Base-by-base conservation (phyloP, 2,888 invertebrate genomes). In the Tiliacea citrago region DNA sequence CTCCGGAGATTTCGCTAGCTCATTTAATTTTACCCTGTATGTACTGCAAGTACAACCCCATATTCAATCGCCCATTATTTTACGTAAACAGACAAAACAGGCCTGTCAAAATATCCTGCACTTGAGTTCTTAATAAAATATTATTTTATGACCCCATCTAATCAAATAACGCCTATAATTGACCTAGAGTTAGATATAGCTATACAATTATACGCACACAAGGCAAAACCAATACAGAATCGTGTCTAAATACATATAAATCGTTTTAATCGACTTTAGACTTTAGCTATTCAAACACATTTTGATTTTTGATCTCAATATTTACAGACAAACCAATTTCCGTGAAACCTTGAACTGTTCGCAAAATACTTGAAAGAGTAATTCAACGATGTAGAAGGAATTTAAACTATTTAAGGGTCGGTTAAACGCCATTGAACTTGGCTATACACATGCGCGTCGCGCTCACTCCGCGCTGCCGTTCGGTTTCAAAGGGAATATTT, bases 341-440 rank as follows among this genome's bases (percentile, higher is more conserved):
- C 49, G 42, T 21, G 18, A 45, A 24, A 35, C 73, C 61, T 73
- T 76, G 73, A 73, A 75, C 29, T 45, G n/a, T 61, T 42, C 10
- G 60, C 42, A 18, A 49, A 39, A 73, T 57, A 42, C 18, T 18
- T 58, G 68, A 39, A 35, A 47, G n/a, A 47, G n/a, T 67, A n/a
- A 69, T 39, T 66, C 5, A 67, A 39, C 0, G 21, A 45, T 57
- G 39, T 39, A n/a, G 39, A 35, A 57, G 16, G 35, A 16, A 58
- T 57, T 47, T 16, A 21, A 69, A 57, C 24, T 24, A 72, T 55
- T 55, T n/a, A 6, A 71, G 29, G 29, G 29, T 29, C 29, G 29
- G 29, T 1, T 29, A 2, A 29, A 29, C 29, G 29, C 29, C 29
- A 3, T 29, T 29, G 29, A 29, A 29, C 29, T 29, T 29, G 29